Conservation (phyloP, 2,888 invertebrate genomes). For the Nymphalis urticae region DNA sequence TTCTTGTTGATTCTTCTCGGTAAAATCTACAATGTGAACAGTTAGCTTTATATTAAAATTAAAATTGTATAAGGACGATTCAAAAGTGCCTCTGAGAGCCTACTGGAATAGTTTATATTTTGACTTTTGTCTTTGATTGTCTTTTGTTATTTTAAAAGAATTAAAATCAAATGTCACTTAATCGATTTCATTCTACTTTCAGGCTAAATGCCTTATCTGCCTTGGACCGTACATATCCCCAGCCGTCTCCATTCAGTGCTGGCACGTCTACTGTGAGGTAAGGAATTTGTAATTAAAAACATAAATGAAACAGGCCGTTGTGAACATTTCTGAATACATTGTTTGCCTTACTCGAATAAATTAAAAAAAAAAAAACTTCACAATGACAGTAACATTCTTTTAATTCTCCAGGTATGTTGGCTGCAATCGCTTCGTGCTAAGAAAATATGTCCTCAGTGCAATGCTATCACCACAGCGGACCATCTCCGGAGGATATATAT, state of each 20-base stretch:
- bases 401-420: conserved; percentile 82
- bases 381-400: background rate
- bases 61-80: too few relatives aligned
- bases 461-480: conserved; percentile 93
- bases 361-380: background rate
- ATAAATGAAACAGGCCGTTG: too few relatives aligned
- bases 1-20: too few relatives aligned
- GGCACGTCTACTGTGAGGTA: conserved; percentile 97
- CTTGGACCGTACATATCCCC: conserved; percentile 92
- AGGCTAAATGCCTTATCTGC: conserved; percentile 94
- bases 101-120: too few relatives aligned
- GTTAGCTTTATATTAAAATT: too few relatives aligned
- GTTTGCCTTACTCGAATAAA: background rate
- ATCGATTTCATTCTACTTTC: conserved; percentile 44
- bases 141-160: too few relatives aligned
- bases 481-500: conserved; percentile 94
- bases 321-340: too few relatives aligned
- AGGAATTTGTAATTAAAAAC: background rate
- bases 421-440: conserved; percentile 89
- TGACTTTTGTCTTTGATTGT: too few relatives aligned
- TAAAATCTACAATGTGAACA: too few relatives aligned
- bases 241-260: conserved; percentile 95
- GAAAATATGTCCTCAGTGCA: conserved; percentile 96
- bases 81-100: too few relatives aligned
- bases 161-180: background rate